A percentile compares a stretch with the other conserved stretches of the same genome.
These are phyloP conservation scores for Apodemia hepburni DNA, from an alignment of 2,888 invertebrate species.

Conservation along the genomic window DNA sequence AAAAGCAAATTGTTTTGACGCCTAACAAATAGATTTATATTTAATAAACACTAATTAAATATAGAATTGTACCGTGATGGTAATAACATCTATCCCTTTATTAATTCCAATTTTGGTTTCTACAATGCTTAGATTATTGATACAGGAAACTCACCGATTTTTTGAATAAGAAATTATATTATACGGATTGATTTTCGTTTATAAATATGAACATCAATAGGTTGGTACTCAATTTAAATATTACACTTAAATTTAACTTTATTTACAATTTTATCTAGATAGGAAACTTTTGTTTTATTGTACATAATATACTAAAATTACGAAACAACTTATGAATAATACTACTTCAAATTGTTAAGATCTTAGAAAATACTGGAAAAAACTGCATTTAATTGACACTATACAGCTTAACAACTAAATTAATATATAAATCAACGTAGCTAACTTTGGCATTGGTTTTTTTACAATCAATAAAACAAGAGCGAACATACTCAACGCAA, in stretches of 20 bases:
- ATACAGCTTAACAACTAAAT: conserved; percentile 75
- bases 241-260: conserved; percentile 54
- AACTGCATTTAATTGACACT: conserved; percentile 73
- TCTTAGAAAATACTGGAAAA: conserved; percentile 74
- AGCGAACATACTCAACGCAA: conserved; percentile 66
- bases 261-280: conserved; percentile 74
- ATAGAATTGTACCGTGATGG: conserved; percentile 57
- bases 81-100: conserved; percentile 66
- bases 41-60: conserved; percentile 63
- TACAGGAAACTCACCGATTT: conserved; percentile 78
- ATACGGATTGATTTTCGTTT: conserved; percentile 45
- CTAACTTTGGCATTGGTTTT: conserved; percentile 81
- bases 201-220: conserved; percentile 76
- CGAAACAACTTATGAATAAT: conserved; percentile 62
- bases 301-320: conserved; percentile 71
- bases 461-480: conserved; percentile 71
- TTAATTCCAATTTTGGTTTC: conserved; percentile 70
- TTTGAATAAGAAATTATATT: conserved; percentile 48
- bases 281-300: conserved; percentile 76
- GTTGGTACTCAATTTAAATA: conserved; percentile 73
- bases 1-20: conserved; percentile 43
- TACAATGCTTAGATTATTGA: conserved; percentile 68
- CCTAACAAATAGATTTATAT: conserved; percentile 43
- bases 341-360: conserved; percentile 69
- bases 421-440: conserved; percentile 69